Percentiles rank a stretch among this genome's conserved stretches.
Evolutionary conservation across 2,113 vertebrate species (phyloP).

Genomic region (Podiceps cristatus): DNA sequence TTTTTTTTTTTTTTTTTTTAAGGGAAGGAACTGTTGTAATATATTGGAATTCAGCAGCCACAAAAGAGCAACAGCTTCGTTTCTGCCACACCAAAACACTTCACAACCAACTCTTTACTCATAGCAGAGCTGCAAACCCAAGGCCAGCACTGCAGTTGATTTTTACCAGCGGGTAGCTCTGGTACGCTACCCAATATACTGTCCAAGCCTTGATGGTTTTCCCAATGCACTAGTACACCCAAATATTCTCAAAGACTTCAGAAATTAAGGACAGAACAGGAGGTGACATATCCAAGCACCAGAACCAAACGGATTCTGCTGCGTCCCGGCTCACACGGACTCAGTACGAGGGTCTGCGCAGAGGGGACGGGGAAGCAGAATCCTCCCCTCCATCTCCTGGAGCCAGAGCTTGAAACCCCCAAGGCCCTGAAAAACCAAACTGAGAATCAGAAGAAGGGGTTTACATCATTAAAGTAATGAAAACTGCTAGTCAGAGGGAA

Average conservation of each 20-base stretch:
- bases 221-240: not conserved
- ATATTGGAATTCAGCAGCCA: not conserved
- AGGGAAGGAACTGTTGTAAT: not conserved
- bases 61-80: not conserved
- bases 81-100: not conserved
- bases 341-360: not conserved
- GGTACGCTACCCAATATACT: fast-evolving
- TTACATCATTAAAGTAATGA: not conserved
- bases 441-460: not conserved
- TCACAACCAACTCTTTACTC: not conserved
- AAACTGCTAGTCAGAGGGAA: not conserved
- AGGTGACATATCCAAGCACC: not conserved
- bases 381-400: not conserved
- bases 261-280: fast-evolving
- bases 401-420: not conserved
- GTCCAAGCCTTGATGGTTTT: fast-evolving
- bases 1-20: no score
- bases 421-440: not conserved
- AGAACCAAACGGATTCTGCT: not conserved
- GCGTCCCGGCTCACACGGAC: not conserved
- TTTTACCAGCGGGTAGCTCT: not conserved
- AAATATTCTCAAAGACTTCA: not conserved
- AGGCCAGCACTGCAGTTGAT: not conserved
- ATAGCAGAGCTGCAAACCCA: not conserved
- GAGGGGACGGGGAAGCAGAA: not conserved